Percentiles rank a stretch among this genome's conserved stretches.
Evolutionary conservation across 2,797 vertebrate species (phyloP).

Genomic region (Petrocephalus sullivani): DNA sequence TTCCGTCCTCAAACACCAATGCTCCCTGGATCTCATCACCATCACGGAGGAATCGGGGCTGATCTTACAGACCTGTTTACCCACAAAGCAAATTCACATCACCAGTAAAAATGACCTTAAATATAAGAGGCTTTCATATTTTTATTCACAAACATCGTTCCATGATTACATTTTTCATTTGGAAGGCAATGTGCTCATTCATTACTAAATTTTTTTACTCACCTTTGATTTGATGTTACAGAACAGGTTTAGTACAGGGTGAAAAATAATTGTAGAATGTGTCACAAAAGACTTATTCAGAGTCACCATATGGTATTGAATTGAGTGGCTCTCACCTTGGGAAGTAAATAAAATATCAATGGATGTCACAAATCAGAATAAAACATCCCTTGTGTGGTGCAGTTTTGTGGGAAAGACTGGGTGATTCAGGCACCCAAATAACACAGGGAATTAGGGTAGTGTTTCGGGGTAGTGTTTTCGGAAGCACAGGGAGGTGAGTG

Average conservation of each 20-base stretch:
- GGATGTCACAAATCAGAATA: not conserved
- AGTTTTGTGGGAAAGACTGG: not conserved
- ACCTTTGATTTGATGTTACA: not conserved
- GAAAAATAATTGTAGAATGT: not conserved
- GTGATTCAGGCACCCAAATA: not conserved
- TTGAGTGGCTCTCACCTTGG: not conserved
- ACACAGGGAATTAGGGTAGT: not conserved
- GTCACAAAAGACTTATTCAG: constrained; percentile 7
- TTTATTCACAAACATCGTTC: not conserved
- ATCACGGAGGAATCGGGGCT: not conserved
- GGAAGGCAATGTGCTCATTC: not conserved
- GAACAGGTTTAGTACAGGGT: not conserved
- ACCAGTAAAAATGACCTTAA: not conserved
- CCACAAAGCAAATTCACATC: not conserved
- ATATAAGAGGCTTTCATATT: not conserved
- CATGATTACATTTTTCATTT: not conserved
- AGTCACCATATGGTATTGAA: not conserved
- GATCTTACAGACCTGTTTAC: not conserved
- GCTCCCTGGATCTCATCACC: not conserved
- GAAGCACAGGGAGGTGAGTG: no score
- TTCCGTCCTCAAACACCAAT: not conserved
- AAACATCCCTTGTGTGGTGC: not conserved
- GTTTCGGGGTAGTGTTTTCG: no score
- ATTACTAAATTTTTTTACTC: not conserved
- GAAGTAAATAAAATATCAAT: not conserved